These are phyloP conservation scores for Tachuris rubrigastra DNA, from an alignment of 2,113 vertebrate species.

Conservation along the genomic window DNA sequence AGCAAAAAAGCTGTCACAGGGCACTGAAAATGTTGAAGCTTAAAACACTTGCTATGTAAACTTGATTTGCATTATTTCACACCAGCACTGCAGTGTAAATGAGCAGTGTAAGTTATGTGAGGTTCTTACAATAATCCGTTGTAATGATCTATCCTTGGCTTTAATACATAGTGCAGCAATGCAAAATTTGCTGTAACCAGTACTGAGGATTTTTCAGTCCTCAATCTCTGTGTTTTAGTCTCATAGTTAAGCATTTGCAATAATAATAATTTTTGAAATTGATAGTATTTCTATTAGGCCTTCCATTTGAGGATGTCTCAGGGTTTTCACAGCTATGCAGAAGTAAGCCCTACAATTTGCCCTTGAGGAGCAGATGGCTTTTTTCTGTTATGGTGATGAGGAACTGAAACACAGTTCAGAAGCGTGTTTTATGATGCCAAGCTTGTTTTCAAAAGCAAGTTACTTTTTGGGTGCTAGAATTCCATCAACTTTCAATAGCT, in stretches of 20 bases:
- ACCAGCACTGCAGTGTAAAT: background rate
- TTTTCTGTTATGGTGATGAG: slow-evolving; percentile 30
- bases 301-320: background rate
- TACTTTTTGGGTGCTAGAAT: background rate
- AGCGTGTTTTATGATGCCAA: background rate
- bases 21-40: background rate
- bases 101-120: background rate
- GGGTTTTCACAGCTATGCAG: slow-evolving; percentile 35
- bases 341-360: slow-evolving; percentile 48
- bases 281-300: background rate
- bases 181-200: background rate
- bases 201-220: background rate
- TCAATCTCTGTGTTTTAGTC: background rate
- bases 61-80: slow-evolving; percentile 21
- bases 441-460: background rate
- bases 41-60: background rate
- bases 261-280: slow-evolving; percentile 43
- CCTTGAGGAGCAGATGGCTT: slow-evolving; percentile 37
- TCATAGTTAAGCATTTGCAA: slow-evolving; percentile 9
- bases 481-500: background rate
- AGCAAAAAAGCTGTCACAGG: background rate
- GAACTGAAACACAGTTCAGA: slow-evolving; percentile 10
- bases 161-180: background rate
- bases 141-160: background rate
- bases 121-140: background rate